Percentiles rank a stretch among this genome's conserved stretches.
Conservation (phyloP, 2,113 vertebrate genomes). For the Pachypanchax playfairii region DNA sequence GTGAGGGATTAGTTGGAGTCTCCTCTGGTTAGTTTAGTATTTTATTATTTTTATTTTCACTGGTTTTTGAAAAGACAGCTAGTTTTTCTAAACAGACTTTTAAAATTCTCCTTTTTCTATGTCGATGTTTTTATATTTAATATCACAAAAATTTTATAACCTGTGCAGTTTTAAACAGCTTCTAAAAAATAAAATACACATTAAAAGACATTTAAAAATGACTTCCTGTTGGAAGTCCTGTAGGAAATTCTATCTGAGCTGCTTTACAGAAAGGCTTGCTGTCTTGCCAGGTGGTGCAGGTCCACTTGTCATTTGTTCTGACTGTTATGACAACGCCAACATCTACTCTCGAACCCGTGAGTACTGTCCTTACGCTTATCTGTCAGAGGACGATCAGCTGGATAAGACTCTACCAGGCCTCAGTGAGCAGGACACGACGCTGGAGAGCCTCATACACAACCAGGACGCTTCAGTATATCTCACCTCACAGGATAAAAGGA, state of each 20-base stretch:
- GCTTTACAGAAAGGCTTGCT: not conserved
- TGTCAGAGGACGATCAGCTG: conserved; percentile 86
- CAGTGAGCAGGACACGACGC: conserved; percentile 44
- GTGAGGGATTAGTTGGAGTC: conserved; percentile 65
- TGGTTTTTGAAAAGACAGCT: fast-evolving
- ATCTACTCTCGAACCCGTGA: conserved; percentile 92
- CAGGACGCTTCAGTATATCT: conserved; percentile 80
- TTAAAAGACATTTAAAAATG: not conserved
- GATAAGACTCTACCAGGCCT: conserved; percentile 80
- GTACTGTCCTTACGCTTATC: conserved; percentile 90
- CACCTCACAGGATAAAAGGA: conserved; percentile 77
- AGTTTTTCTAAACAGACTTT: not conserved
- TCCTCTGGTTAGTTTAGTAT: conserved; percentile 63
- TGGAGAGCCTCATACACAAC: conserved; percentile 79
- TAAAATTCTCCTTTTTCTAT: too few species aligned
- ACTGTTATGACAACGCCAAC: conserved; percentile 96
- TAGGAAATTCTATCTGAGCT: too few species aligned
- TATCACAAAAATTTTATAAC: not conserved
- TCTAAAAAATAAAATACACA: not conserved
- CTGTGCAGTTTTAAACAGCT: not conserved
- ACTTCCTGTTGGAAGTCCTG: too few species aligned
- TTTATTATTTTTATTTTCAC: not conserved
- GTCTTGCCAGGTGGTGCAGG: conserved; percentile 64
- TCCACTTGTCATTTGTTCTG: conserved; percentile 91
- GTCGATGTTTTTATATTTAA: too few species aligned